Percentiles rank a stretch among this genome's conserved stretches.
phyloP scores from a whole-genome alignment of 2,113 vertebrate species.

The Ellobius talpinus region DNA sequence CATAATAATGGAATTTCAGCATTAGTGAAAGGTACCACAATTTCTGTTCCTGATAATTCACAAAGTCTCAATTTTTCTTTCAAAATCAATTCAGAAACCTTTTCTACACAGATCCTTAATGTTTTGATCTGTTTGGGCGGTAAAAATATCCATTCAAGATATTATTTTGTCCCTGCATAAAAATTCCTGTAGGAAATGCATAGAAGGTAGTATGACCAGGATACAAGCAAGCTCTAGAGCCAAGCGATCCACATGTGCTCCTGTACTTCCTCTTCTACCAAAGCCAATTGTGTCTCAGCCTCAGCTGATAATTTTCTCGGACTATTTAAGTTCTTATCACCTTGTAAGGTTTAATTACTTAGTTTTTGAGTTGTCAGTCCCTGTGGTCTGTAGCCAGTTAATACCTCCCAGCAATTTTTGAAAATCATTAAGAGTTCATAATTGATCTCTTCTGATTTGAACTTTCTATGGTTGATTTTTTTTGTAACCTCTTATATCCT shows the following conservation, averaged over 20 bases:
- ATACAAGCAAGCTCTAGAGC: neutral
- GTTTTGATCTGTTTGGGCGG: neutral
- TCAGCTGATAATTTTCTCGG: neutral
- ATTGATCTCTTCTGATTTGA: neutral
- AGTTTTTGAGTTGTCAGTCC: neutral
- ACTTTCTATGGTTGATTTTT: neutral
- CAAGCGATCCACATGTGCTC: neutral
- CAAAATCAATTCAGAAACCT: neutral
- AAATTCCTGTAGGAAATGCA: neutral
- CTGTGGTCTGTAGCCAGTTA: neutral
- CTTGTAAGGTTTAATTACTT: neutral
- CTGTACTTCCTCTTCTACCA: neutral
- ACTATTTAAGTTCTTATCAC: neutral
- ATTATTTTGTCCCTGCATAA: neutral
- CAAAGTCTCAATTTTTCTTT: neutral
- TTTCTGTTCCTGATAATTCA: neutral
- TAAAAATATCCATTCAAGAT: neutral
- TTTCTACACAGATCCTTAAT: neutral
- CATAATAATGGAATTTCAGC: neutral
- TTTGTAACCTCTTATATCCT: neutral
- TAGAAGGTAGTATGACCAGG: neutral
- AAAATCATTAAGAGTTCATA: neutral
- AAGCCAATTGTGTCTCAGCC: neutral
- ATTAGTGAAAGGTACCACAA: neutral
- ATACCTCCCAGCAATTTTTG: neutral